These are phyloP conservation scores for Neotoma lepida DNA, from an alignment of 2,113 vertebrate species.

Conservation along the genomic window DNA sequence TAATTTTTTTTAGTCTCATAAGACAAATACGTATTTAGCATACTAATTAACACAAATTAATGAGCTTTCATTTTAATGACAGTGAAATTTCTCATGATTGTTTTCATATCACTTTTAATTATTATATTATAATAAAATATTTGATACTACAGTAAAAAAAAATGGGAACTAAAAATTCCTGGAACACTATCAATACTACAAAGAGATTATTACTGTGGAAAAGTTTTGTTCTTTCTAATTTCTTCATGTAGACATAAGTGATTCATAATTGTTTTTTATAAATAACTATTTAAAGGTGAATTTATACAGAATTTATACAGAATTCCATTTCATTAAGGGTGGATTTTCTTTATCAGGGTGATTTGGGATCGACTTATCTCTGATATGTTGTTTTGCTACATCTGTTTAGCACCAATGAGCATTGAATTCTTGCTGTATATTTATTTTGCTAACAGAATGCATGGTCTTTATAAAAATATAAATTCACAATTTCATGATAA, in stretches of 20 bases:
- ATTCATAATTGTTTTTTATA: background rate
- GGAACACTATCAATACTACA: background rate
- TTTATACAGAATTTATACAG: background rate
- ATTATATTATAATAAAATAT: background rate
- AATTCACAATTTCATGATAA: background rate
- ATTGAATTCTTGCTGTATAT: background rate
- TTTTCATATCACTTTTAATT: conserved; percentile 18
- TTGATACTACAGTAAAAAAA: background rate
- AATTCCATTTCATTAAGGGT: background rate
- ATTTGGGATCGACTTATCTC: background rate
- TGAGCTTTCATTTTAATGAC: conserved; percentile 43
- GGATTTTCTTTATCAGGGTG: background rate
- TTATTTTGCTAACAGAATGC: background rate
- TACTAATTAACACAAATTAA: conserved; percentile 61
- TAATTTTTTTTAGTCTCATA: conserved; percentile 57
- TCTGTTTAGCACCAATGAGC: background rate
- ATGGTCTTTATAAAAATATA: background rate
- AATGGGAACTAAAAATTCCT: background rate
- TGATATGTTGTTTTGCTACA: background rate
- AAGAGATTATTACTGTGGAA: background rate
- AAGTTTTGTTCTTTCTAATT: background rate
- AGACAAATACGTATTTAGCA: conserved; percentile 21
- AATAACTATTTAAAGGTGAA: background rate
- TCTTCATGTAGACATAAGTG: background rate
- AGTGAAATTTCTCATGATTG: background rate